Evolutionary conservation across 2,797 vertebrate genomes (phyloP).

Genomic region (Neosalanx taihuensis): DNA sequence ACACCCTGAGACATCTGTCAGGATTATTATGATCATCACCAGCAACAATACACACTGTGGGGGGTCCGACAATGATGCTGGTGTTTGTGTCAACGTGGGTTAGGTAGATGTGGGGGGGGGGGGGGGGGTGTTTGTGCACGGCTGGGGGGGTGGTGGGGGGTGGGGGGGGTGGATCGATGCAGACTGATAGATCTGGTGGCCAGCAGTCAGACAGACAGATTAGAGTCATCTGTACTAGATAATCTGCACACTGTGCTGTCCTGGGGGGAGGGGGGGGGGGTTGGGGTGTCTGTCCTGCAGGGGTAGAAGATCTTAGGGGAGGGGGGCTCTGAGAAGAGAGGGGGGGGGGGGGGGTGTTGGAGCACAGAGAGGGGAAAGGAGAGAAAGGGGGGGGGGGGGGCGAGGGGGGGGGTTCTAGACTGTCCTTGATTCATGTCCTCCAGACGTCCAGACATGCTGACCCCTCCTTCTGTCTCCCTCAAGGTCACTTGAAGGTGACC

Average conservation of each 20-base stretch:
- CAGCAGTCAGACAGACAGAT: conserved; percentile 35
- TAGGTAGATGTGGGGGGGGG: background rate
- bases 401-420: background rate
- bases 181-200: conserved; percentile 25
- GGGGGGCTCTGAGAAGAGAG: background rate
- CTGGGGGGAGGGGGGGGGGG: conserved; percentile 11
- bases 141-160: too few species aligned
- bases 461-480: background rate
- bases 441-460: background rate
- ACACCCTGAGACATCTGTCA: background rate
- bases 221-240: conserved; percentile 28
- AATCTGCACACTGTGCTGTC: conserved; percentile 26
- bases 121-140: background rate
- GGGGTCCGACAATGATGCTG: background rate
- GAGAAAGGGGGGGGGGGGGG: background rate
- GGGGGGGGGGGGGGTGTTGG: background rate
- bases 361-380: background rate
- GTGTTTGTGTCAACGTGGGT: background rate
- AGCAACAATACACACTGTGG: background rate
- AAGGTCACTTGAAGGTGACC: background rate
- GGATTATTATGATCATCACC: background rate
- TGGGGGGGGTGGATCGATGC: conserved; percentile 6
- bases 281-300: background rate
- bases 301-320: background rate
- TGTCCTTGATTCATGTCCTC: background rate